Percentiles rank a stretch among this genome's conserved stretches.
Conservation (phyloP, 2,888 invertebrate genomes). For the Mamestra brassicae region DNA sequence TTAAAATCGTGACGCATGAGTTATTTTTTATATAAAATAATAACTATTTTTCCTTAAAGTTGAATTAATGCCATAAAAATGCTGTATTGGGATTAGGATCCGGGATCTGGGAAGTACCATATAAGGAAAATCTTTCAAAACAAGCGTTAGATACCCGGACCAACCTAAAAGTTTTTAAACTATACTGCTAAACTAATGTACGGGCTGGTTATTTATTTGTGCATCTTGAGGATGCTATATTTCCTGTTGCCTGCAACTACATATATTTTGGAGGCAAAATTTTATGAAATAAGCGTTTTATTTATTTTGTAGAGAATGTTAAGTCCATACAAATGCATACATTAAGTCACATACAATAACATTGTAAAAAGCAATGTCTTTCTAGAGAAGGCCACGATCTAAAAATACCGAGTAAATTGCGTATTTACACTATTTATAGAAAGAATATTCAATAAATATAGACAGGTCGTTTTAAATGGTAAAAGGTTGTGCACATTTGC, state of each 20-base stretch:
- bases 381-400: slow-evolving; percentile 46
- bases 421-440: slow-evolving; percentile 49
- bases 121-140: neutral
- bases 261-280: neutral
- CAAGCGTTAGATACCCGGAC: neutral
- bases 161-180: neutral
- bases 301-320: neutral
- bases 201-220: neutral
- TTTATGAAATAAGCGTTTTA: neutral
- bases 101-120: neutral
- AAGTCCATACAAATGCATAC: slow-evolving; percentile 34
- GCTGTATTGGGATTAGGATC: neutral
- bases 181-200: neutral
- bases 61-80: neutral
- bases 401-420: slow-evolving; percentile 50
- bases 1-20: neutral
- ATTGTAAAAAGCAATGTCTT: slow-evolving; percentile 49
- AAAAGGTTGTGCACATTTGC: slow-evolving; percentile 13
- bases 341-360: slow-evolving; percentile 40
- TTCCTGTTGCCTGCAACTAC: slow-evolving; percentile 10
- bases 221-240: slow-evolving; percentile 7
- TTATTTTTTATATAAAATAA: neutral
- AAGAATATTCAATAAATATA: slow-evolving; percentile 45
- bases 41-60: neutral
- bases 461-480: slow-evolving; percentile 23